Base-by-base conservation (phyloP, 2,797 vertebrate species). In the Clarias laeviceps region DNA sequence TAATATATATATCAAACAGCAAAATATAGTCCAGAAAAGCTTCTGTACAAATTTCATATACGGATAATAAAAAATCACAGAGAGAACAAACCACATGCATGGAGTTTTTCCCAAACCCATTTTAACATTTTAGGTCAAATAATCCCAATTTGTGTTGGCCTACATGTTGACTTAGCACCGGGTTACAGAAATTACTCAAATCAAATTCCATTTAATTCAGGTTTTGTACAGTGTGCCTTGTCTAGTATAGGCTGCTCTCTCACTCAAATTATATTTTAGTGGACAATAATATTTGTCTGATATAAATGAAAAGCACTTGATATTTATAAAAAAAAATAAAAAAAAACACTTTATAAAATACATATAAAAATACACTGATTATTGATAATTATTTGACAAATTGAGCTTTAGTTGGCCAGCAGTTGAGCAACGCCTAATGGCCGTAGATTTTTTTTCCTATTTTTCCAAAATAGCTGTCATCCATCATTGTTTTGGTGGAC, bases 151-250 rank as follows among this genome's bases (percentile, higher is more conserved):
- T 74, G 12, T 72, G 12, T 72, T 45, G 12, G 2, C 2, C 12
- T 40, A 40, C 40, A 24, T 40, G 68, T n/a, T 64, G 62, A 0
- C 3, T 6, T 40, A 22, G 34, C 68, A 12, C 37, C 54, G 40
- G 0, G 14, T 54, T 54, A 76, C 7, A 56, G 45, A 32, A 18
- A 4, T 56, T 15, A 76, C 15, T 76, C 20, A 56, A 29, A 56
- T 76, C 0, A 56, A 27, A 3, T 56, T 29, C 50, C 40, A 73
- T 73, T 45, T 50, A 40, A 12, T 50, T 5, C 14, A 15, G 70
- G 24, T 73, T 73, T 56, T 56, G 15, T 76, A 76, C 3, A 76
- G 70, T 61, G 54, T 93, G 93, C 93, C 83, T 93, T 89, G 90
- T 17, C 86, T 86, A 80, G 87, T 87, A 50, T 88, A 45, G 69